phyloP scores from a whole-genome alignment of 2,888 invertebrate species.

The Deilephila elpenor region DNA sequence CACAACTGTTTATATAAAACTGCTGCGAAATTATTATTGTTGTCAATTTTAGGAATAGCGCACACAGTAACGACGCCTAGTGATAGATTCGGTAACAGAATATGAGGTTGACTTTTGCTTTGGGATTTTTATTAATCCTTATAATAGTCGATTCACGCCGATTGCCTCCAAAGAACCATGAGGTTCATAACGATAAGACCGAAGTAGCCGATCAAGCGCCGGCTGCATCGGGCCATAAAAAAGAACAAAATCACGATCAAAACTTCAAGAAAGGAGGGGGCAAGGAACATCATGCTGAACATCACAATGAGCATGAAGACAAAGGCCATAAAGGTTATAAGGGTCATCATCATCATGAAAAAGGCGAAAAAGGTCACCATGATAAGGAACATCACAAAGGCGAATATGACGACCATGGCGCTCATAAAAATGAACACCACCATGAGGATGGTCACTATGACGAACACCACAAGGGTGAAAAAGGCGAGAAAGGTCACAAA shows the following conservation, averaged over 20 bases:
- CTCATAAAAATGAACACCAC: slow-evolving; percentile 86
- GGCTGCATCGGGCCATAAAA: slow-evolving; percentile 78
- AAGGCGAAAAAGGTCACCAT: slow-evolving; percentile 89
- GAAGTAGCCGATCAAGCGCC: slow-evolving; percentile 63
- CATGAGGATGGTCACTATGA: slow-evolving; percentile 87
- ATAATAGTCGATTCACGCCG: slow-evolving; percentile 63
- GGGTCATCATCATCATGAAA: slow-evolving; percentile 87
- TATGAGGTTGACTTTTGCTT: slow-evolving; percentile 69
- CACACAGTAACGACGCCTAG: slow-evolving; percentile 57
- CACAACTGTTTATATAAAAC: slow-evolving; percentile 83
- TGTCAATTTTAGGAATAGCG: slow-evolving; percentile 71
- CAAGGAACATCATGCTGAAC: slow-evolving; percentile 87
- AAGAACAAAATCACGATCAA: slow-evolving; percentile 75
- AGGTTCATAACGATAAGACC: slow-evolving; percentile 45
- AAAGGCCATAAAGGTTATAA: slow-evolving; percentile 90
- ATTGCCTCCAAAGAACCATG: slow-evolving; percentile 55
- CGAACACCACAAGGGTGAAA: slow-evolving; percentile 87
- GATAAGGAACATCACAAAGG: slow-evolving; percentile 88
- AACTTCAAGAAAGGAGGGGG: slow-evolving; percentile 87
- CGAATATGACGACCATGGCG: slow-evolving; percentile 86
- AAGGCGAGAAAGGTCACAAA: slow-evolving; percentile 87
- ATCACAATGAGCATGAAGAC: slow-evolving; percentile 87
- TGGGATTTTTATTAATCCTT: slow-evolving; percentile 61
- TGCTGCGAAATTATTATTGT: slow-evolving; percentile 72
- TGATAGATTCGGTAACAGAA: slow-evolving; percentile 46